phyloP scores from a whole-genome alignment of 2,113 vertebrate genomes.

The Acinonyx jubatus region DNA sequence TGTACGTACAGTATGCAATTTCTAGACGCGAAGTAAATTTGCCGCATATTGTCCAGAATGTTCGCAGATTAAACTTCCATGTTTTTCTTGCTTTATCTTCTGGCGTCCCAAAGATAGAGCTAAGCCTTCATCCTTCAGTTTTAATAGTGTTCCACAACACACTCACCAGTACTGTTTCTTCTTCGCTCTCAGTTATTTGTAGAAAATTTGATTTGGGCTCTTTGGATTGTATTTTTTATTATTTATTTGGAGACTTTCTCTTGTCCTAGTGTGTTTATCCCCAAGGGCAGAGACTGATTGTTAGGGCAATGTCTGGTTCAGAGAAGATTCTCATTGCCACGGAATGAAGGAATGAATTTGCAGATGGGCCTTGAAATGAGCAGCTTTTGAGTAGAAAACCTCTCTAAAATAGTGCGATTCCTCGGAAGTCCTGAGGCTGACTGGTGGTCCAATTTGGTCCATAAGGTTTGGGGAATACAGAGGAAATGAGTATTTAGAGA shows the following conservation, averaged over 20 bases:
- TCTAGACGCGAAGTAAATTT: not conserved
- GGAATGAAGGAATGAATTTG: not conserved
- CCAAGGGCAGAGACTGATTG: not conserved
- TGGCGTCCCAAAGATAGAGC: not conserved
- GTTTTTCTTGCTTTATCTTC: not conserved
- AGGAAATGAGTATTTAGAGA: not conserved
- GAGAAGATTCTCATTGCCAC: not conserved
- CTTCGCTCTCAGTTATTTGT: not conserved
- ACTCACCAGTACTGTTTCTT: not conserved
- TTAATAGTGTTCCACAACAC: not conserved
- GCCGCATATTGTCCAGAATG: not conserved
- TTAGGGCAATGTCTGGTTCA: not conserved
- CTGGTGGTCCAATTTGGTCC: not conserved
- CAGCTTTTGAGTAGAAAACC: not conserved
- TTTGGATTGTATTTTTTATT: not conserved
- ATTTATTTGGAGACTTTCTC: not conserved
- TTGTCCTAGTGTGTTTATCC: not conserved
- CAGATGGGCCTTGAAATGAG: not conserved
- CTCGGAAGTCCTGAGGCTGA: not conserved
- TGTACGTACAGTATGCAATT: not conserved
- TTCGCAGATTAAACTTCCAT: not conserved
- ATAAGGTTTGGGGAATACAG: not conserved
- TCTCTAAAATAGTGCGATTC: not conserved
- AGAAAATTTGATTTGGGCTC: not conserved
- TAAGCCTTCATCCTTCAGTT: not conserved